phyloP scores from a whole-genome alignment of 2,113 vertebrate species.

The Thinocorus orbignyianus region DNA sequence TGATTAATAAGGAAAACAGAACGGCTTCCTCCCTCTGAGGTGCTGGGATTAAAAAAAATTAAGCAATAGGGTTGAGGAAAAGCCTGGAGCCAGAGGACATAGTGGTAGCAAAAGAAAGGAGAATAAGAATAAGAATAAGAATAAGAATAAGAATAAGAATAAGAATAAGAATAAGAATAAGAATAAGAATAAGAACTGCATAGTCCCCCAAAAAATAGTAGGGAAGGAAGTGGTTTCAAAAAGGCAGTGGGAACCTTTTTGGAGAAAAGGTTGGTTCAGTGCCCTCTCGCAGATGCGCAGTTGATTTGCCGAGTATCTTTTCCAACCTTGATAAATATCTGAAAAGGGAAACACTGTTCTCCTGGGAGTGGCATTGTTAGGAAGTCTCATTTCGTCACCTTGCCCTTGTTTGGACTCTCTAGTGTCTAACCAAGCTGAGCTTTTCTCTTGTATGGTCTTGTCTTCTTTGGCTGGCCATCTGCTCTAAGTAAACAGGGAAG shows the following conservation, averaged over 20 bases:
- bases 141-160: no score
- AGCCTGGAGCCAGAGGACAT: neutral
- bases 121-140: neutral
- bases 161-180: no score
- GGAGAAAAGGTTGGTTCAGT: neutral
- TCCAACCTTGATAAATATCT: neutral
- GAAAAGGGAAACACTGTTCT: neutral
- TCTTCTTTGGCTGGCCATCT: neutral
- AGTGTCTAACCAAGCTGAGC: neutral
- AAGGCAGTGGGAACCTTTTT: neutral
- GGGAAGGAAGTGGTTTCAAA: neutral
- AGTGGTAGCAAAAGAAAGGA: neutral
- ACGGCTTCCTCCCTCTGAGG: neutral
- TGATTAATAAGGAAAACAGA: conserved; percentile 42
- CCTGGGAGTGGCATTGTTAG: fast-evolving
- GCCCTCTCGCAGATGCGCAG: neutral
- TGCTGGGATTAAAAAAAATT: conserved; percentile 23
- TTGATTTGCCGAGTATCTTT: neutral
- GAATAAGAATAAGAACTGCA: neutral
- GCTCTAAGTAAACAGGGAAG: neutral
- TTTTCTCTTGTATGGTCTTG: neutral
- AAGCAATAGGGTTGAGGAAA: neutral
- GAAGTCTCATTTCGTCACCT: neutral
- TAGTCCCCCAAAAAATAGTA: neutral
- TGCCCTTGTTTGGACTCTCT: neutral